These are phyloP conservation scores for Actinernus sp. DNA, from an alignment of 92 coral and sea anemone species.

Conservation along the genomic window DNA sequence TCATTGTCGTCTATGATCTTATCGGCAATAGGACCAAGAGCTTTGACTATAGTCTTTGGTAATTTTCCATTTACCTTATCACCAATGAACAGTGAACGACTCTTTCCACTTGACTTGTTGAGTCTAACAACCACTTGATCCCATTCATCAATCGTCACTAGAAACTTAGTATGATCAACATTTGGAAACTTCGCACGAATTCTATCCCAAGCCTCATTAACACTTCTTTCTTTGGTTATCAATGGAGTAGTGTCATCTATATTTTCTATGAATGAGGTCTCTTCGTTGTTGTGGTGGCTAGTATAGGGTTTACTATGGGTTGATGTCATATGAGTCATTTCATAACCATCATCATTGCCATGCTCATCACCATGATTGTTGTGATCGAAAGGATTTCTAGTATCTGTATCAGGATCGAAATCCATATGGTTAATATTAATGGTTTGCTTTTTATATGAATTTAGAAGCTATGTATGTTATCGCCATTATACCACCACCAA, in stretches of 20 bases:
- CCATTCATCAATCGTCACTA: not conserved
- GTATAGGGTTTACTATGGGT: too few species aligned
- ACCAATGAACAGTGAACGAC: too few species aligned
- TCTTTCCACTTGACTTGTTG: not conserved
- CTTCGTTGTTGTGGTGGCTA: too few species aligned
- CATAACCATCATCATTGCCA: too few species aligned
- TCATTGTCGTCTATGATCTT: not conserved
- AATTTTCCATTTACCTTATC: not conserved
- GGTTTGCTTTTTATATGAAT: conserved; percentile 11
- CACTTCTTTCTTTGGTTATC: too few species aligned
- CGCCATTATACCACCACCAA: conserved; percentile 34
- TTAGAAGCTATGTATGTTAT: conserved; percentile 13
- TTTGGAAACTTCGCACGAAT: not conserved
- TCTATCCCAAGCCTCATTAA: not conserved
- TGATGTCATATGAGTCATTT: too few species aligned
- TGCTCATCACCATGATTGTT: too few species aligned
- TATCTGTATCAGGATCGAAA: too few species aligned
- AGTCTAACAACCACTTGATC: not conserved
- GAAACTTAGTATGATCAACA: not conserved
- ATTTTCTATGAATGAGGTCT: not conserved
- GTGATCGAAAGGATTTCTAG: too few species aligned
- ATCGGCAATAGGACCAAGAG: not conserved
- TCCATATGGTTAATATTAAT: conserved; percentile 16
- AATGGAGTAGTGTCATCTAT: not conserved
- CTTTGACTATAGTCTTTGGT: too few species aligned